These are phyloP conservation scores for Thereva unica DNA, from an alignment of 2,888 invertebrate species.

Conservation along the genomic window DNA sequence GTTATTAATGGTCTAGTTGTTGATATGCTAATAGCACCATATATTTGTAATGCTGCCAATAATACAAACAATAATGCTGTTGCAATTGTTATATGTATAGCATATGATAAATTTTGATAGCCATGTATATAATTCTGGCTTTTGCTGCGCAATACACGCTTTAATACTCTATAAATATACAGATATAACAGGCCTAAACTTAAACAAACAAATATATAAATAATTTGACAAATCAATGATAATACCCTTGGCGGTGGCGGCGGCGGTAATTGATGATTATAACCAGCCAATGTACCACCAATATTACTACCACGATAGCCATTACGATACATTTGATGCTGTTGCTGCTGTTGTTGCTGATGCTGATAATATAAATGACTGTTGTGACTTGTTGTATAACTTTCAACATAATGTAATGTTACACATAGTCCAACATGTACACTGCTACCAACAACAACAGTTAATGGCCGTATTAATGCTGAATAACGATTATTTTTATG, in stretches of 20 bases:
- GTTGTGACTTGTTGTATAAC: conserved; percentile 55
- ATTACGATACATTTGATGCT: conserved; percentile 37
- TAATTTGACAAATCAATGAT: conserved; percentile 79
- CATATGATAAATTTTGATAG: conserved; percentile 80
- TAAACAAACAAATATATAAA: conserved; percentile 83
- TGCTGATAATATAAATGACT: conserved; percentile 49
- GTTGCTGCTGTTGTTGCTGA: conserved; percentile 45
- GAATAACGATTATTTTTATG: conserved; percentile 72
- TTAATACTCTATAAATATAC: conserved; percentile 79
- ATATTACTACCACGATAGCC: conserved; percentile 7
- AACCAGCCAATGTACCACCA: conserved; percentile 25
- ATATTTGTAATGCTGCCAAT: conserved; percentile 81
- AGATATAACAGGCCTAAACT: conserved; percentile 83
- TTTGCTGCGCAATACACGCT: conserved; percentile 73
- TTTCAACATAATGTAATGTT: conserved; percentile 78
- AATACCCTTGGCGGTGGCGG: conserved; percentile 62
- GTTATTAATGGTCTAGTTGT: conserved; percentile 51
- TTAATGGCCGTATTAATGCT: conserved; percentile 75
- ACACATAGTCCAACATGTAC: conserved; percentile 81
- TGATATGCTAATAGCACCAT: conserved; percentile 73
- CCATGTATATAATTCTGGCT: conserved; percentile 79
- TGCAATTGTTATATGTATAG: conserved; percentile 86
- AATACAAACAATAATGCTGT: conserved; percentile 83
- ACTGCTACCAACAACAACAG: conserved; percentile 77
- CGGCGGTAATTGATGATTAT: conserved; percentile 44